Evolutionary conservation across 2,797 vertebrate genomes (phyloP).

Genomic region (Malacoraja senta): DNA sequence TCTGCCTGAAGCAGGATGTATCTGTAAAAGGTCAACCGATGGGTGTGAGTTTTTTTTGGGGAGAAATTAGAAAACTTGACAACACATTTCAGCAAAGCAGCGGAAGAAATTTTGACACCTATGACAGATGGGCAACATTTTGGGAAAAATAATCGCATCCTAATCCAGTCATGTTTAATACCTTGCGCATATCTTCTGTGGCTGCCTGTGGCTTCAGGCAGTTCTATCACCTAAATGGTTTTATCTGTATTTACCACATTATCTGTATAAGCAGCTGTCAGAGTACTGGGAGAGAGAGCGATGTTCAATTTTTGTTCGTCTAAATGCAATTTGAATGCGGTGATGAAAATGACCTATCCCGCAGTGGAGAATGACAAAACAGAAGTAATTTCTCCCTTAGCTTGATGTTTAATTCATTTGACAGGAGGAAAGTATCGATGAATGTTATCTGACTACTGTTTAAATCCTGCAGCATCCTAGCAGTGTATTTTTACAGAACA

Average conservation of each 20-base stretch:
- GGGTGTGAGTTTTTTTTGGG: neutral
- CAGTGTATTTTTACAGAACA: neutral
- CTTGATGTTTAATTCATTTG: constrained; percentile 23
- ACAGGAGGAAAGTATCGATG: neutral
- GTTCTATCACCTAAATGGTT: constrained; percentile 35
- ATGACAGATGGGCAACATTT: neutral
- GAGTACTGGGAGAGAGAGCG: neutral
- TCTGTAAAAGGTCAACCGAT: neutral
- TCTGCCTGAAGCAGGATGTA: neutral
- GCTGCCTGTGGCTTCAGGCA: constrained; percentile 3
- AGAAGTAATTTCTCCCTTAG: neutral
- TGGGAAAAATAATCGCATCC: constrained; percentile 25
- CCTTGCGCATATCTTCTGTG: constrained; percentile 6
- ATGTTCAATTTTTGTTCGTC: constrained; percentile 20
- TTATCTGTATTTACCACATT: constrained; percentile 38
- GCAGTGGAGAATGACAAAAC: neutral
- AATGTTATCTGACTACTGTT: neutral
- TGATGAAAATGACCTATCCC: constrained; percentile 14
- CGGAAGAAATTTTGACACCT: neutral
- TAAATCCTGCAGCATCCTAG: neutral
- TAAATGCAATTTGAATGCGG: constrained; percentile 20
- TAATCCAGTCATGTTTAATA: constrained; percentile 37
- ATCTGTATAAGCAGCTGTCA: constrained; percentile 31
- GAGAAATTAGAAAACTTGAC: constrained; percentile 27
- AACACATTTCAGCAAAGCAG: constrained; percentile 7